phyloP scores from a whole-genome alignment of 2,888 invertebrate genomes.

The Galeruca laticollis region DNA sequence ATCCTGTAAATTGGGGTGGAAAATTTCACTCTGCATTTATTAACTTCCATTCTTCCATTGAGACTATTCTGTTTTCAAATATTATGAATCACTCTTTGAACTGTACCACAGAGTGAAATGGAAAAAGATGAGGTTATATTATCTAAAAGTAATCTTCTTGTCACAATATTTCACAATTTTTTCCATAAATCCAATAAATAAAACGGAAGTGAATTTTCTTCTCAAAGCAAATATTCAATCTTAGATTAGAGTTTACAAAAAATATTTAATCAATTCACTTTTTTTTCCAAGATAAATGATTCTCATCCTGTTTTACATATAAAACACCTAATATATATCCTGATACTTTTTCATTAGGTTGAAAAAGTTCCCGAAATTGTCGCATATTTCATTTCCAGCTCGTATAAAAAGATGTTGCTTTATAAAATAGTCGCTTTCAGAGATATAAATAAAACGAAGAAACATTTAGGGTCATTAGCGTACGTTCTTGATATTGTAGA shows the following conservation, averaged over 20 bases:
- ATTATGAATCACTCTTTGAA: too few relatives aligned
- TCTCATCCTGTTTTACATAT: conserved; percentile 2
- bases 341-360: conserved; percentile 35
- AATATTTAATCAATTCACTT: background rate
- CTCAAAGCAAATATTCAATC: background rate
- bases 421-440: conserved; percentile 30
- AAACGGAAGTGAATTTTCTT: background rate
- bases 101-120: too few relatives aligned
- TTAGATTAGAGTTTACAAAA: too few relatives aligned
- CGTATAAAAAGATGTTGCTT: conserved; percentile 26
- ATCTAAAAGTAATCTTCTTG: too few relatives aligned
- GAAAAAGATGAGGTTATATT: too few relatives aligned
- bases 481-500: background rate
- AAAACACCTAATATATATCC: conserved; percentile 18
- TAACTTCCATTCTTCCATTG: too few relatives aligned
- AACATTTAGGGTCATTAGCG: background rate
- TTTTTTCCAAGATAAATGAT: conserved; percentile 3
- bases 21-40: too few relatives aligned
- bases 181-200: background rate
- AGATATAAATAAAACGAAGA: conserved; percentile 30
- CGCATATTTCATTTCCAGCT: conserved; percentile 36
- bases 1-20: too few relatives aligned
- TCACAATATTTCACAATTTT: too few relatives aligned
- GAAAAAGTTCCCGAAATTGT: conserved; percentile 36
- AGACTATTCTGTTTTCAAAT: too few relatives aligned